Percentiles rank a stretch among this genome's conserved stretches.
Conservation (phyloP, 2,113 vertebrate species). For the Peromyscus leucopus region DNA sequence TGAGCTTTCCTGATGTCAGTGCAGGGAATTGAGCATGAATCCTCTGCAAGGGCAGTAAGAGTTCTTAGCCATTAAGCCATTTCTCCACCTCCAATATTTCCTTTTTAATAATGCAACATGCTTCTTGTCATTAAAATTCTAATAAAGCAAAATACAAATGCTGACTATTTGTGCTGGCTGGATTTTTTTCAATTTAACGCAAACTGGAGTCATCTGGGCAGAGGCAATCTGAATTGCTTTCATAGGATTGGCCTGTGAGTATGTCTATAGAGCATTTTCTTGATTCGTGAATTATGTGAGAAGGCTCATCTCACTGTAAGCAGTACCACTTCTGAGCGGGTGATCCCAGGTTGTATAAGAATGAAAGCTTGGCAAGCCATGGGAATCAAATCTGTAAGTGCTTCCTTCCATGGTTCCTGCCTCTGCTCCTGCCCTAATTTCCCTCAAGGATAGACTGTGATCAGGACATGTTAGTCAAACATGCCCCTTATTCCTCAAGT, state of each 20-base stretch:
- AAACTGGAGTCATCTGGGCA: neutral
- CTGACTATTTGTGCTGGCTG: neutral
- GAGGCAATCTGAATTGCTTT: neutral
- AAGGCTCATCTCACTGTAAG: neutral
- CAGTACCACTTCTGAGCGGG: neutral
- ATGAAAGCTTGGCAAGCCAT: neutral
- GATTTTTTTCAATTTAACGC: neutral
- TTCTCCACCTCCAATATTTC: neutral
- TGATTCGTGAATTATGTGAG: neutral
- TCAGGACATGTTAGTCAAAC: neutral
- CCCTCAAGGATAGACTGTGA: neutral
- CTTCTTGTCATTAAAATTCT: conserved; percentile 26
- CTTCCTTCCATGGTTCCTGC: neutral
- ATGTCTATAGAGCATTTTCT: neutral
- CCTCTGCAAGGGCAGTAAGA: neutral
- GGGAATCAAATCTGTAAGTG: neutral
- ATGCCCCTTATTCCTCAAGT: neutral
- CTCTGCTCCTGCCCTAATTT: neutral
- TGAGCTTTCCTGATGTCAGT: neutral
- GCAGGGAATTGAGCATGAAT: neutral
- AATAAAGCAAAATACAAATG: neutral
- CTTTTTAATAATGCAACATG: neutral
- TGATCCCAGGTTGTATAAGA: no score
- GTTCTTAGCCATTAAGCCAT: neutral
- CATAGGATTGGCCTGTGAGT: neutral